These are phyloP conservation scores for Apostichopus californicus DNA, from an alignment of 35 echinoderm and acorn worm species.

Conservation along the genomic window DNA sequence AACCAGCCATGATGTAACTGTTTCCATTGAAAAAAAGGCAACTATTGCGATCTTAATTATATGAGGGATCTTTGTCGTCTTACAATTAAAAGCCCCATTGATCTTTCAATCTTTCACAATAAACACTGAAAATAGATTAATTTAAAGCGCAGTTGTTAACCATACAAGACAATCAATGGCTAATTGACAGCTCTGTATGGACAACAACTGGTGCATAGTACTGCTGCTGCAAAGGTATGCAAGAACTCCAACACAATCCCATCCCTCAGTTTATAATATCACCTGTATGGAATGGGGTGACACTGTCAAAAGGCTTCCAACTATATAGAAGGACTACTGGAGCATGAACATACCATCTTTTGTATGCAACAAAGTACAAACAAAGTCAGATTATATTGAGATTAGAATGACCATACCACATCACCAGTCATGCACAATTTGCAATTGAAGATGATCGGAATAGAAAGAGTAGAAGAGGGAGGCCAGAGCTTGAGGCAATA, in stretches of 20 bases:
- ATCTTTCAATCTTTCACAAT: neutral
- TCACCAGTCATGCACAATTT: conserved; percentile 12
- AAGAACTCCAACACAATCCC: neutral
- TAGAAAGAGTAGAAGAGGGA: too few relatives aligned
- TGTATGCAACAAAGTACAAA: conserved; percentile 10
- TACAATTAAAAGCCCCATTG: neutral
- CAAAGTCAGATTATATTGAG: neutral
- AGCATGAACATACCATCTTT: conserved; percentile 32
- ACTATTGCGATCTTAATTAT: too few relatives aligned
- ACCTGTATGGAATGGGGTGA: neutral
- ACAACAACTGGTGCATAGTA: conserved; percentile 3
- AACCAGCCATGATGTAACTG: too few relatives aligned
- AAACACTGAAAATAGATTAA: neutral
- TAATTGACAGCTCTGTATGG: conserved; percentile 14
- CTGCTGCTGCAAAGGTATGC: conserved; percentile 14
- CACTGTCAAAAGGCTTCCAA: neutral
- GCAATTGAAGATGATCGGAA: neutral
- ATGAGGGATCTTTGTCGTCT: too few relatives aligned
- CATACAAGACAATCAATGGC: neutral
- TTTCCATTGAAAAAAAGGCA: too few relatives aligned
- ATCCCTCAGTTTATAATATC: neutral
- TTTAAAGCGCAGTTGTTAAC: neutral
- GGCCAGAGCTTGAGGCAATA: too few relatives aligned
- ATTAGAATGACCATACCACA: neutral
- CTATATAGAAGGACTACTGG: neutral